A percentile compares a stretch with the other conserved stretches of the same genome.
Conservation (phyloP, 2,113 vertebrate species). For the Xenopus laevis region DNA sequence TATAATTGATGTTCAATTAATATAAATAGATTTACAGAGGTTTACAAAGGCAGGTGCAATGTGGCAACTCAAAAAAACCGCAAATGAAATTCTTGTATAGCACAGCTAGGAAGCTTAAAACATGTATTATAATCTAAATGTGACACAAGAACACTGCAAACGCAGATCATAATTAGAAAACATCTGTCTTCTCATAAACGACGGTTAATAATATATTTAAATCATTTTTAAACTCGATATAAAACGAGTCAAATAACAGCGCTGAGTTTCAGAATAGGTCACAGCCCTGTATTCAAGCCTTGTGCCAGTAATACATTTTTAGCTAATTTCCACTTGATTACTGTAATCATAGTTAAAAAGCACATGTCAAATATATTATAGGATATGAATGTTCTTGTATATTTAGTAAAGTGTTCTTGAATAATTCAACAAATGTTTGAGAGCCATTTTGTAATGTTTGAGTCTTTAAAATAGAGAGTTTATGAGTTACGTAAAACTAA, state of each 20-base stretch:
- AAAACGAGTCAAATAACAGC: conserved; percentile 55
- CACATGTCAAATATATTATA: conserved; percentile 65
- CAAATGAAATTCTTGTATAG: conserved; percentile 79
- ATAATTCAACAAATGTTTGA: not conserved
- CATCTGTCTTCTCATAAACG: conserved; percentile 73
- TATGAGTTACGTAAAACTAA: too few relatives aligned
- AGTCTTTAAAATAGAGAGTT: too few relatives aligned
- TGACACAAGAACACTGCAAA: conserved; percentile 79
- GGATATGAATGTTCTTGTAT: conserved; percentile 52
- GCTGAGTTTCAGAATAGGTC: conserved; percentile 60
- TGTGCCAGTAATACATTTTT: conserved; percentile 55
- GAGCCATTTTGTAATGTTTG: too few relatives aligned
- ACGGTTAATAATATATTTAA: conserved; percentile 80
- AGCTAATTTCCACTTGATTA: conserved; percentile 59
- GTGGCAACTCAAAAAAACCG: conserved; percentile 77
- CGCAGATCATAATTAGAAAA: conserved; percentile 81
- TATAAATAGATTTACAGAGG: conserved; percentile 74
- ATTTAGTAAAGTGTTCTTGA: conserved; percentile 56
- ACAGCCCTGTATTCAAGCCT: conserved; percentile 51
- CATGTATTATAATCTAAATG: conserved; percentile 81
- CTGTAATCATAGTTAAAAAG: conserved; percentile 61
- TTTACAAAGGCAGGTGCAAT: conserved; percentile 79
- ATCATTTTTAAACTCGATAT: conserved; percentile 75
- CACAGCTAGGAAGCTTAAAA: conserved; percentile 83
- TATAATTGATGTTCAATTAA: conserved; percentile 67